Percentiles rank a stretch among this genome's conserved stretches.
Conservation (phyloP, 2,888 invertebrate genomes). For the Chromoteleia sp. region DNA sequence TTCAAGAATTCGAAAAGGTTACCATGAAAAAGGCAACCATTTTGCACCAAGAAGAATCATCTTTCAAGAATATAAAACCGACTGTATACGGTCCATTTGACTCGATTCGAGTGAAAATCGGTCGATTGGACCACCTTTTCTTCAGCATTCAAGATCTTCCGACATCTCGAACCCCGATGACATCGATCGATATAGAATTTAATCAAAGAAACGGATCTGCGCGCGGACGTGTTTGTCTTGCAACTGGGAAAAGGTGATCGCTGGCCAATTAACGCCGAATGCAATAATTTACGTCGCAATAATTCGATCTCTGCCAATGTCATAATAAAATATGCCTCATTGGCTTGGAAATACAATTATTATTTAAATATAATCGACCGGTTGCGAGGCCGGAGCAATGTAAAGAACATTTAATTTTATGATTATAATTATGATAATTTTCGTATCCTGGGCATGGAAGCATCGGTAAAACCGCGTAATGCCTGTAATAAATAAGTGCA, state of each 20-base stretch:
- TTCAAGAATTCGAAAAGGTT: no score
- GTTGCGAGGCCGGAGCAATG: constrained; percentile 58
- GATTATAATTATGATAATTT: constrained; percentile 70
- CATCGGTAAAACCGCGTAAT: constrained; percentile 68
- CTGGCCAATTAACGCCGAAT: not conserved
- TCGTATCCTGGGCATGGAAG: constrained; percentile 60
- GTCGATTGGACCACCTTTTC: no score
- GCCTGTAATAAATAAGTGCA: constrained; percentile 65
- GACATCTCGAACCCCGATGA: no score
- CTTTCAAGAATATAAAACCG: no score
- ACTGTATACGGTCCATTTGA: no score
- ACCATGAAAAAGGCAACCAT: no score
- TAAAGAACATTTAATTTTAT: constrained; percentile 71
- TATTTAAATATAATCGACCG: constrained; percentile 59
- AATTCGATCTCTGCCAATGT: constrained; percentile 41
- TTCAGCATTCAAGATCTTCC: no score
- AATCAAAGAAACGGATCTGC: no score
- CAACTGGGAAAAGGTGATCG: not conserved
- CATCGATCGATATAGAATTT: no score
- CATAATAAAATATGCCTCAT: constrained; percentile 54
- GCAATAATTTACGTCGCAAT: constrained; percentile 30
- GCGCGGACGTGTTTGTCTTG: not conserved
- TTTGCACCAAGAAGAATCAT: no score
- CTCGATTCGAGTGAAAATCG: no score
- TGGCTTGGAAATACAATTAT: constrained; percentile 51